Evolutionary conservation across 37 sponge, comb jelly and placozoan species (phyloP), one percentile per base, ranked within the genome.

Genomic region (Amphimedon queenslandica): DNA sequence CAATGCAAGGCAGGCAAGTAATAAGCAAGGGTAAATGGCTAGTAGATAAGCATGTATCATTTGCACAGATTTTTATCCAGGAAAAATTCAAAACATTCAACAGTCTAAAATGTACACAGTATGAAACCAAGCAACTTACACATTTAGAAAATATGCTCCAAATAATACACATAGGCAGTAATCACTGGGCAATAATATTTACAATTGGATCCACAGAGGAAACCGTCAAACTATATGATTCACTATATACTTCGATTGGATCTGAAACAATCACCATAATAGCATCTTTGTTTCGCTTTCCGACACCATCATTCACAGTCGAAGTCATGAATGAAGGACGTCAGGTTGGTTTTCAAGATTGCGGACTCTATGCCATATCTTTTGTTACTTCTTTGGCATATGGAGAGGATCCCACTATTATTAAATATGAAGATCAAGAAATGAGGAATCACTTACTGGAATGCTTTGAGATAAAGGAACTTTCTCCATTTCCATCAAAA

Each of bases 391-490:
- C 75, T 29, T 58, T 76, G 31, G 71, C 71, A 34, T 57, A 66
- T 77, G 64, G 79, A 37, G 58, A 57, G 24, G 72, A 84, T 78
- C 72, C 77, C 30, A 64, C 64, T 37, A 36, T 34, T 35, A 38
- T 35, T 8, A 33, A 33, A 69, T 71, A 63, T 71, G 31, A 60
- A 25, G 65, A 84, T 63, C 28, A 72, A 33, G 66, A 55, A 67
- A 71, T 84, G 78, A 53, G 77, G 58, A 18, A 43, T 37, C 84
- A 84, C 71, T 63, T 77, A 18, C 42, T 71, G 38, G 39, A 57
- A 64, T 84, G 84, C 71, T 40, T 82, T 34, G 67, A 75, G n/a
- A 57, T 40, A 28, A 35, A 72, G 24, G 28, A 13, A 10, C 47
- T 80, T 16, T 18, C 37, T 25, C 66, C 53, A 13, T 80, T 80